Conservation (phyloP, 1,140 invertebrate genomes). For the Drosophila bocki region DNA sequence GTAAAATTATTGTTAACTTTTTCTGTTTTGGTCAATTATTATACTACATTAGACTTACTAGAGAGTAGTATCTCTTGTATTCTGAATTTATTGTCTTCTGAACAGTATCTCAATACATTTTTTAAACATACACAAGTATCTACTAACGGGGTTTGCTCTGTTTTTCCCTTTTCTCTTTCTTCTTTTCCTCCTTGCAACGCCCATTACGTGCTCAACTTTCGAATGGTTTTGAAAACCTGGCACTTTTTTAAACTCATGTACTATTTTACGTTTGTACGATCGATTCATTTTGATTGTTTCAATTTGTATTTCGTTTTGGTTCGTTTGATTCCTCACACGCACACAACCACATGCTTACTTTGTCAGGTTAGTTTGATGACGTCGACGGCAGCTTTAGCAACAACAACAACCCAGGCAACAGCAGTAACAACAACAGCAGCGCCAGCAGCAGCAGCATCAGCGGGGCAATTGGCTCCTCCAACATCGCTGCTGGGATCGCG, state of each 20-base stretch:
- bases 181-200: not conserved
- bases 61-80: not conserved
- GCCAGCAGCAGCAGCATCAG: conserved; percentile 16
- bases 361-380: conserved; percentile 96
- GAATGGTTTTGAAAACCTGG: not conserved
- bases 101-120: no score
- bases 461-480: conserved; percentile 30
- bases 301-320: conserved; percentile 52
- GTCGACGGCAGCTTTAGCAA: conserved; percentile 86
- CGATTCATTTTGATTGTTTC: conserved; percentile 44
- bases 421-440: conserved; percentile 14
- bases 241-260: not conserved
- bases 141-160: conserved; percentile 39
- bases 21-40: not conserved
- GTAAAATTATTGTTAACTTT: not conserved
- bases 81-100: not conserved
- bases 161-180: conserved; percentile 15
- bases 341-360: conserved; percentile 88
- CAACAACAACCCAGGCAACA: conserved; percentile 45
- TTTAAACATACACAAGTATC: not conserved
- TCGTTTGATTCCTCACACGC: conserved; percentile 77
- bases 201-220: no score
- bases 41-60: not conserved
- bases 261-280: not conserved
- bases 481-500: conserved; percentile 21